Conservation (phyloP, 2,888 invertebrate species). For the Heteropelma amictum region DNA sequence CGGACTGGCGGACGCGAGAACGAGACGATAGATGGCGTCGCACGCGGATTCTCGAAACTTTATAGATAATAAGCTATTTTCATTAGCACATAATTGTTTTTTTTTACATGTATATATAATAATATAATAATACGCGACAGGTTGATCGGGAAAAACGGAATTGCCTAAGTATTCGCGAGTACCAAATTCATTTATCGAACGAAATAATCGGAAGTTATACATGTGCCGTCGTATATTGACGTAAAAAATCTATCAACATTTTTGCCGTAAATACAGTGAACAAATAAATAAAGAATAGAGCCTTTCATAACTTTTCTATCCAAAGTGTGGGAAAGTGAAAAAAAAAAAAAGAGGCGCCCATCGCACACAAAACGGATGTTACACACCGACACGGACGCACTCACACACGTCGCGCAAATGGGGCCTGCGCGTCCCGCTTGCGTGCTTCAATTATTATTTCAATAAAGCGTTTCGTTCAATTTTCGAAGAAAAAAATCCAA, state of each 20-base stretch:
- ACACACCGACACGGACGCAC: neutral
- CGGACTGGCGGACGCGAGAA: no score
- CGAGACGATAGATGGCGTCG: constrained; percentile 42
- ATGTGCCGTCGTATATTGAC: neutral
- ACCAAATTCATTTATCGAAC: no score
- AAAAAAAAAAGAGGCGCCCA: constrained; percentile 41
- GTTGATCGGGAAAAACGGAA: no score
- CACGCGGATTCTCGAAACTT: neutral
- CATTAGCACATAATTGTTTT: neutral
- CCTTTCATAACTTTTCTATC: neutral
- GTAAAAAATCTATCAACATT: neutral
- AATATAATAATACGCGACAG: no score
- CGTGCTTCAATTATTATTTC: constrained; percentile 4
- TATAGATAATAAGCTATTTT: neutral
- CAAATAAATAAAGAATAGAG: no score
- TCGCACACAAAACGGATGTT: constrained; percentile 15
- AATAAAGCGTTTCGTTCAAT: constrained; percentile 17
- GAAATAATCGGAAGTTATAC: no score
- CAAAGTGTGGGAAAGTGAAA: neutral
- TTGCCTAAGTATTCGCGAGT: neutral
- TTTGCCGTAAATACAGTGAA: no score
- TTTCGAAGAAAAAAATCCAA: constrained; percentile 8
- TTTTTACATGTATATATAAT: no score
- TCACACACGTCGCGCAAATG: no score
- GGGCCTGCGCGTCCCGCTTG: constrained; percentile 41